phyloP scores from a whole-genome alignment of 1,140 invertebrate species.

The Cydia amplana region DNA sequence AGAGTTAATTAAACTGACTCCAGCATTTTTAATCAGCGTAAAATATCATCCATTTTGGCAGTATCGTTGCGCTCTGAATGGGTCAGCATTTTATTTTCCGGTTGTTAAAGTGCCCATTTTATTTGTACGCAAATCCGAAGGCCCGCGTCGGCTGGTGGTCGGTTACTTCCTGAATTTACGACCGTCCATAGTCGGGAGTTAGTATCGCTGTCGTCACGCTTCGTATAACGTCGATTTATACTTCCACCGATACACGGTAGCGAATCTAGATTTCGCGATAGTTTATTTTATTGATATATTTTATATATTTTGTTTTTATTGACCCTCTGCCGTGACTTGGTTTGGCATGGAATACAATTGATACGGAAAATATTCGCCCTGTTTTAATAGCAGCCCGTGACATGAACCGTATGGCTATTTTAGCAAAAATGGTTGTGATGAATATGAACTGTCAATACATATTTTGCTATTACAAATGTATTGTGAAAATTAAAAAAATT shows the following conservation, averaged over 20 bases:
- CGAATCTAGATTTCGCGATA: slow-evolving; percentile 25
- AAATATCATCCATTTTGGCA: slow-evolving; percentile 18
- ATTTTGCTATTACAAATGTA: too few relatives aligned
- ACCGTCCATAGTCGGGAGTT: slow-evolving; percentile 52
- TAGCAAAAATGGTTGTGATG: too few relatives aligned
- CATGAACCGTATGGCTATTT: neutral
- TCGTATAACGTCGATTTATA: slow-evolving; percentile 61
- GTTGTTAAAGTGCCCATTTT: slow-evolving; percentile 57
- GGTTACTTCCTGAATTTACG: slow-evolving; percentile 59
- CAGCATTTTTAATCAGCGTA: slow-evolving; percentile 3
- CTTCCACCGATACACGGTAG: slow-evolving; percentile 42
- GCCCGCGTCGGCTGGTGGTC: slow-evolving; percentile 46
- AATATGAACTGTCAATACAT: too few relatives aligned
- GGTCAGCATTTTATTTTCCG: slow-evolving; percentile 43
- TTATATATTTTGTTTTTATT: slow-evolving; percentile 18
- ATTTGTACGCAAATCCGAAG: slow-evolving; percentile 63
- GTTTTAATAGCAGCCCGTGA: neutral
- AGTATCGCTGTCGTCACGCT: slow-evolving; percentile 62
- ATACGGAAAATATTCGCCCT: neutral
- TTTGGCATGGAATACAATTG: neutral
- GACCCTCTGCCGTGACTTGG: neutral
- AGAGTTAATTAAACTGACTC: slow-evolving; percentile 9
- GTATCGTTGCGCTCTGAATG: slow-evolving; percentile 17
- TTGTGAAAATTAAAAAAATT: too few relatives aligned
- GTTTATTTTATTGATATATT: slow-evolving; percentile 16